Conservation (phyloP, 2,888 invertebrate species). For the Chaetogeoica ovagalla region DNA sequence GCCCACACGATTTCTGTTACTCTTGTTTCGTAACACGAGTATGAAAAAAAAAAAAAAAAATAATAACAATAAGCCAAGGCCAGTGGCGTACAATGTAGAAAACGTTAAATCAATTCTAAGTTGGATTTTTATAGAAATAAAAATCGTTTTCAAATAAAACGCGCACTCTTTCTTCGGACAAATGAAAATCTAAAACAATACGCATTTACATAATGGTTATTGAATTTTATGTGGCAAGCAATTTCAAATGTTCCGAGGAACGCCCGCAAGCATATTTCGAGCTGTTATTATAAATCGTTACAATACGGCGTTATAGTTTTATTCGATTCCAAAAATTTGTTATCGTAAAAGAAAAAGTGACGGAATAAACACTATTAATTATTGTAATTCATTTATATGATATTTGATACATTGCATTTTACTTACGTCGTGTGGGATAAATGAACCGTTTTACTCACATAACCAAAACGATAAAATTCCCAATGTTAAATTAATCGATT, state of each 20-base stretch:
- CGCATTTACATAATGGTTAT: constrained; percentile 22
- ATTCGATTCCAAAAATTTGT: neutral
- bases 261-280: neutral
- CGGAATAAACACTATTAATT: neutral
- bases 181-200: constrained; percentile 6
- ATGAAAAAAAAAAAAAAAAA: neutral
- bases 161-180: neutral
- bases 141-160: constrained; percentile 4
- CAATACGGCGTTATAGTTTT: neutral
- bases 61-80: neutral
- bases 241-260: neutral
- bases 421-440: too few relatives aligned
- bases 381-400: too few relatives aligned
- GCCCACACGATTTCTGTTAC: neutral
- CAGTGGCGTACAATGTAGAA: neutral
- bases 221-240: neutral
- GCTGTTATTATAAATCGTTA: neutral
- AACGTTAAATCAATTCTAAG: neutral
- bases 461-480: too few relatives aligned
- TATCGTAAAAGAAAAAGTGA: neutral
- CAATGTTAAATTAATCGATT: too few relatives aligned
- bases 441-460: too few relatives aligned
- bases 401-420: too few relatives aligned
- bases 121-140: neutral
- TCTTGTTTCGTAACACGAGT: neutral